These are phyloP conservation scores for Mandrillus leucophaeus DNA, from an alignment of 2,113 vertebrate genomes.

Conservation along the genomic window DNA sequence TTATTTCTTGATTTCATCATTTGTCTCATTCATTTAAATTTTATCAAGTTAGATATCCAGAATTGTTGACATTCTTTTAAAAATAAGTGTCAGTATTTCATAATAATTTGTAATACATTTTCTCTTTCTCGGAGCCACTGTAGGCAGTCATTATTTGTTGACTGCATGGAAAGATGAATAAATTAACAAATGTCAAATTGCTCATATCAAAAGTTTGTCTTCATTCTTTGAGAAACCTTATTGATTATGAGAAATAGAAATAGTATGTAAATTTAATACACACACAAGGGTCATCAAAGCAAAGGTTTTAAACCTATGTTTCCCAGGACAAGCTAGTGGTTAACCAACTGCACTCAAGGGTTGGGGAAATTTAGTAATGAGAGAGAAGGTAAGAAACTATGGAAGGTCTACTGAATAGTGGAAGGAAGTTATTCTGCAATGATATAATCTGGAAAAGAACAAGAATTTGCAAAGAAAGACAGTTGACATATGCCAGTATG, in stretches of 20 bases:
- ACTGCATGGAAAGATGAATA: background rate
- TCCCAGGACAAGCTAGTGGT: background rate
- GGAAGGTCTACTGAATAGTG: background rate
- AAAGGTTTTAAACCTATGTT: background rate
- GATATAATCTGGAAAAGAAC: background rate
- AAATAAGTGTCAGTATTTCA: background rate
- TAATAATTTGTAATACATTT: background rate
- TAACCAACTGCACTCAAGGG: background rate
- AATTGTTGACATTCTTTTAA: background rate
- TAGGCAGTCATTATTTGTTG: background rate
- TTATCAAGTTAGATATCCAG: background rate
- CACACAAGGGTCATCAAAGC: background rate
- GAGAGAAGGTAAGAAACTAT: background rate
- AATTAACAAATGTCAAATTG: constrained; percentile 51
- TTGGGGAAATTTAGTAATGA: background rate
- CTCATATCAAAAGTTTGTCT: background rate
- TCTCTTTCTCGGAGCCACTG: background rate
- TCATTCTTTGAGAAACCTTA: background rate
- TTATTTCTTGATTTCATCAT: background rate
- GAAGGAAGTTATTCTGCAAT: background rate
- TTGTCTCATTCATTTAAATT: background rate
- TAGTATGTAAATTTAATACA: background rate
- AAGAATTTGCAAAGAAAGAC: background rate
- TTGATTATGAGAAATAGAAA: background rate
- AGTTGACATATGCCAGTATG: background rate